Evolutionary conservation across 1,140 invertebrate species (phyloP).

Genomic region (Eueides isabella): DNA sequence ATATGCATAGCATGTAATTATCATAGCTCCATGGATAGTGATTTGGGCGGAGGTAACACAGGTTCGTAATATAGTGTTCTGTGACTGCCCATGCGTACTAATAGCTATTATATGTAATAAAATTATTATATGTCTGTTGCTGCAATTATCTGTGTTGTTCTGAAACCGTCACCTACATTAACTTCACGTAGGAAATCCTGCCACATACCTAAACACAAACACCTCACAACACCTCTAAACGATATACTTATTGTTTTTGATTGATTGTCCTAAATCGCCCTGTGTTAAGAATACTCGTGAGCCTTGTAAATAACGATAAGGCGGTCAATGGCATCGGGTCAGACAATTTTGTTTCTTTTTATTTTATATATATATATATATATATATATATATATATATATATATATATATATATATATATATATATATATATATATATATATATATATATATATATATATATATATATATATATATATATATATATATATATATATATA

Average conservation of each 20-base stretch:
- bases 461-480: no score
- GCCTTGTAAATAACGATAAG: slow-evolving; percentile 20
- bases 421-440: no score
- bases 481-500: no score
- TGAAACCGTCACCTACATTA: not conserved
- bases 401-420: no score
- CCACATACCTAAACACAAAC: no score
- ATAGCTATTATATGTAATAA: not conserved
- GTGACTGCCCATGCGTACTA: not conserved
- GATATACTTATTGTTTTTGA: slow-evolving; percentile 12
- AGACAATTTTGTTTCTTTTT: slow-evolving; percentile 39
- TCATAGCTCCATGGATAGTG: slow-evolving; percentile 43
- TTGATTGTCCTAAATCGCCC: slow-evolving; percentile 20
- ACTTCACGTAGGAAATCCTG: not conserved
- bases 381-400: no score
- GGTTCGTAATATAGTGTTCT: slow-evolving; percentile 2
- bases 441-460: no score
- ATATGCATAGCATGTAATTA: slow-evolving; percentile 38
- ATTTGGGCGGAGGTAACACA: slow-evolving; percentile 44
- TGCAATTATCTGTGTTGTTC: no score
- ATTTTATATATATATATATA: no score
- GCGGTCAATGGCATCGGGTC: slow-evolving; percentile 34
- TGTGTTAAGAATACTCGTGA: slow-evolving; percentile 9
- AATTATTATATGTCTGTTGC: not conserved
- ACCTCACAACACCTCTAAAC: no score